Percentiles rank a stretch among this genome's conserved stretches.
Conservation (phyloP, 1,140 invertebrate species). For the Drosophila burlai region DNA sequence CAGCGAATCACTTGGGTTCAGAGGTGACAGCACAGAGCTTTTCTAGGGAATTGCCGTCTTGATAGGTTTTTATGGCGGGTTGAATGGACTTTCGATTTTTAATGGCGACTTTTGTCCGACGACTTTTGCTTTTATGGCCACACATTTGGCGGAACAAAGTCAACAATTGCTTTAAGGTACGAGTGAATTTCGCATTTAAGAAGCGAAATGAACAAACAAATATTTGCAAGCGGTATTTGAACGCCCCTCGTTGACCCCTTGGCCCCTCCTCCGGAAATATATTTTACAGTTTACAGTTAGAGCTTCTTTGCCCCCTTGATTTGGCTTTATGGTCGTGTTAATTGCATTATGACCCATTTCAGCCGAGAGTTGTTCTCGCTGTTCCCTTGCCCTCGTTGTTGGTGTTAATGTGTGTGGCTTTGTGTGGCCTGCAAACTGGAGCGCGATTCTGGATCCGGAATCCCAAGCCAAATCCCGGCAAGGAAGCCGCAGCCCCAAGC, state of each 20-base stretch:
- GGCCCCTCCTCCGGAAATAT: slow-evolving; percentile 25
- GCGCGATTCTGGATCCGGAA: slow-evolving; percentile 34
- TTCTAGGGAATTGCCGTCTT: slow-evolving; percentile 20
- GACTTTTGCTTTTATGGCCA: slow-evolving; percentile 50
- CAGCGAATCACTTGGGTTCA: slow-evolving; percentile 55
- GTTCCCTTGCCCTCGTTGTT: slow-evolving; percentile 27
- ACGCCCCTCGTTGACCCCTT: slow-evolving; percentile 19
- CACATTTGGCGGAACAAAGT: slow-evolving; percentile 64
- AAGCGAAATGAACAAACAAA: slow-evolving; percentile 58
- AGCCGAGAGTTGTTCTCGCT: slow-evolving; percentile 41
- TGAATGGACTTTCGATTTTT: slow-evolving; percentile 80
- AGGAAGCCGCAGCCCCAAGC: slow-evolving; percentile 13
- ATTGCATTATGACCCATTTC: slow-evolving; percentile 79
- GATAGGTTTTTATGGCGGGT: slow-evolving; percentile 39
- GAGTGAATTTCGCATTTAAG: slow-evolving; percentile 29
- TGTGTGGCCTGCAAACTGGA: slow-evolving; percentile 59
- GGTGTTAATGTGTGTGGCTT: slow-evolving; percentile 21
- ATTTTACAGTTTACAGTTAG: slow-evolving; percentile 65
- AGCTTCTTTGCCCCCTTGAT: slow-evolving; percentile 56
- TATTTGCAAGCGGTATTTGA: slow-evolving; percentile 70
- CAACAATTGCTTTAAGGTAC: slow-evolving; percentile 56
- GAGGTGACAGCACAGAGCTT: slow-evolving; percentile 45
- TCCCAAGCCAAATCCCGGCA: slow-evolving; percentile 13
- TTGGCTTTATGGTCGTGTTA: slow-evolving; percentile 69
- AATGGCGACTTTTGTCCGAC: slow-evolving; percentile 25